These are phyloP conservation scores for Bubo bubo DNA, from an alignment of 2,113 vertebrate species.

Conservation along the genomic window DNA sequence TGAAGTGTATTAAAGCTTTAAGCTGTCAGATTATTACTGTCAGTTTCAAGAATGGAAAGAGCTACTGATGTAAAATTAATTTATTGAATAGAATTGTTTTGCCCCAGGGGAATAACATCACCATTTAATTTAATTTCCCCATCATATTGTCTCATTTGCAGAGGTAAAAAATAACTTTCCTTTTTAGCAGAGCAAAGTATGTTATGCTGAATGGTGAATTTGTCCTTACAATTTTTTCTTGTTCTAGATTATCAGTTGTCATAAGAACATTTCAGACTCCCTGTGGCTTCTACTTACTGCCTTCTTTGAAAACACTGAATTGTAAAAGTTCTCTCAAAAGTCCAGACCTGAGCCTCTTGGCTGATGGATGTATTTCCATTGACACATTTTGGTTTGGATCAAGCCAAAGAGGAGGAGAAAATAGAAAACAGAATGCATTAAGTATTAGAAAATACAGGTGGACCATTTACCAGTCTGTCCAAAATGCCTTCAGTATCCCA, in stretches of 20 bases:
- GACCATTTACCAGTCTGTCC: not conserved
- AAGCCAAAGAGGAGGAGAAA: not conserved
- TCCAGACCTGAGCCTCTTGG: not conserved
- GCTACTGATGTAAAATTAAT: slow-evolving; percentile 85
- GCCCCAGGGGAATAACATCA: slow-evolving; percentile 82
- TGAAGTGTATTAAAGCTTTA: slow-evolving; percentile 84
- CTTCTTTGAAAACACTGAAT: slow-evolving; percentile 36
- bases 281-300: not conserved
- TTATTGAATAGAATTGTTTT: slow-evolving; percentile 85
- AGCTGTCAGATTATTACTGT: slow-evolving; percentile 84
- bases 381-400: not conserved
- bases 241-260: slow-evolving; percentile 66
- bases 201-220: slow-evolving; percentile 62
- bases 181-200: slow-evolving; percentile 71
- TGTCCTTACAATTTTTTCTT: slow-evolving; percentile 60
- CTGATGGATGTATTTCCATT: not conserved
- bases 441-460: not conserved
- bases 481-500: not conserved
- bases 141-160: slow-evolving; percentile 83
- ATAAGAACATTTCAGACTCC: slow-evolving; percentile 54
- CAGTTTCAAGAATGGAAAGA: slow-evolving; percentile 79
- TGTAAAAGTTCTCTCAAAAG: not conserved
- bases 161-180: slow-evolving; percentile 73
- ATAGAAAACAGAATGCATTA: not conserved
- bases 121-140: slow-evolving; percentile 84